A percentile compares a stretch with the other conserved stretches of the same genome.
Evolutionary conservation across 2,888 invertebrate genomes (phyloP).

Genomic region (Athalia circularis): DNA sequence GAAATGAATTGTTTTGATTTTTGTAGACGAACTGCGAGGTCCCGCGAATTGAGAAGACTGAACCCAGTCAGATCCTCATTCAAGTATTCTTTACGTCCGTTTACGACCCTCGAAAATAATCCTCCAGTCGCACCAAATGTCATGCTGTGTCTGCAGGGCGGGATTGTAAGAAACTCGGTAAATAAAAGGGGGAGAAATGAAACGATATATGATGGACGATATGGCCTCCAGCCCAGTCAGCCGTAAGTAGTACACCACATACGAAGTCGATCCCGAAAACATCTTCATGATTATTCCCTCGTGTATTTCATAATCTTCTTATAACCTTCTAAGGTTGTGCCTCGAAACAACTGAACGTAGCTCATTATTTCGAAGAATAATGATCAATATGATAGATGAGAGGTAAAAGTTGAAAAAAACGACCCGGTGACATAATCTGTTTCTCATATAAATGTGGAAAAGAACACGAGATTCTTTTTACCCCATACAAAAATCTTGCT

Average conservation of each 20-base stretch:
- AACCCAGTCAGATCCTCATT: constrained; percentile 7
- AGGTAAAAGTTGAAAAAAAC: too few species aligned
- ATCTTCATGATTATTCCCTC: constrained; percentile 4
- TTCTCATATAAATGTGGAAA: too few species aligned
- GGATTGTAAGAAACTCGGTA: constrained; percentile 21
- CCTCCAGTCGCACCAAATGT: constrained; percentile 22
- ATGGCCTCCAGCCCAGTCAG: constrained; percentile 21
- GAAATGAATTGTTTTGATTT: constrained; percentile 4
- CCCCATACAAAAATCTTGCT: too few species aligned
- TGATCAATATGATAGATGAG: too few species aligned
- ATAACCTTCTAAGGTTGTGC: neutral
- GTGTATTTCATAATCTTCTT: neutral
- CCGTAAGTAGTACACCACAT: constrained; percentile 7
- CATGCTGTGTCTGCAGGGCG: neutral
- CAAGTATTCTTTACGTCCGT: neutral
- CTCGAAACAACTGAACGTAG: neutral
- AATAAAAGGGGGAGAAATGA: constrained; percentile 18
- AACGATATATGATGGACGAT: neutral
- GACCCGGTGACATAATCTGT: too few species aligned
- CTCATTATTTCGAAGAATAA: neutral
- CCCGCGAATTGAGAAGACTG: constrained; percentile 4
- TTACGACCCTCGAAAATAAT: neutral
- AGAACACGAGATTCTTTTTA: too few species aligned
- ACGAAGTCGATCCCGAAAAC: constrained; percentile 3
- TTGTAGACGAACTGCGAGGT: neutral